Base-by-base conservation (phyloP, 2,797 vertebrate genomes). In the Taenioides sp. region DNA sequence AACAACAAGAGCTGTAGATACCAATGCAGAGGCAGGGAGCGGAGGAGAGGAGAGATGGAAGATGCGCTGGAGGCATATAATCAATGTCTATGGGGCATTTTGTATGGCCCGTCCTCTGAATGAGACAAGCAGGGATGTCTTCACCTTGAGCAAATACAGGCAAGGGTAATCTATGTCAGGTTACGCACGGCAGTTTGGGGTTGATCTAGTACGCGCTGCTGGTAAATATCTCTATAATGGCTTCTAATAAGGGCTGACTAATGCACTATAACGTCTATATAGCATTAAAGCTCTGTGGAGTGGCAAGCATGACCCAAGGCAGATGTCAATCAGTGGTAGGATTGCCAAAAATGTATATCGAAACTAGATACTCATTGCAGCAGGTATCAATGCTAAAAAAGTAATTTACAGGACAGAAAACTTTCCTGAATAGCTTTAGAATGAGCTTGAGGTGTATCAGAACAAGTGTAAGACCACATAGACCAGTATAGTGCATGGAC, bases 131-230 rank as follows among this genome's bases (percentile, higher is more conserved):
- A 25, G 37, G 22, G 67, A 71, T 68, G 83, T 84, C 80, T 82
- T 88, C 77, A 86, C 80, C 78, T 78, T 81, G 76, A 78, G 72
- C 57, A 75, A 73, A 82, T 40, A 72, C 70, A 58, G 67, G 67
- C 69, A 47, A 61, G 34, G 60, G 16, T 58, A 73, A 72, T 74
- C 66, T 23, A 54, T 65, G 55, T 54, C 43, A 65, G 47, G 69
- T 62, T 47, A 72, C 20, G 12, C 63, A 23, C 66, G 20, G 49
- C 7, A 18, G 22, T 55, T 23, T n/a, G 58, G 62, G 43, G 74
- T 40, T 0, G 6, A 70, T 59, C n/a, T n/a, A 74, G 74, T 50
- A 54, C 9, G 2, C 5, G 28, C 49, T 54, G 28, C 47, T 64
- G 60, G 74, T 80, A 73, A 80, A 78, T 83, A 72, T 55, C 55